Conservation (phyloP, 2,797 vertebrate species). For the Micropoecilia bifurca region DNA sequence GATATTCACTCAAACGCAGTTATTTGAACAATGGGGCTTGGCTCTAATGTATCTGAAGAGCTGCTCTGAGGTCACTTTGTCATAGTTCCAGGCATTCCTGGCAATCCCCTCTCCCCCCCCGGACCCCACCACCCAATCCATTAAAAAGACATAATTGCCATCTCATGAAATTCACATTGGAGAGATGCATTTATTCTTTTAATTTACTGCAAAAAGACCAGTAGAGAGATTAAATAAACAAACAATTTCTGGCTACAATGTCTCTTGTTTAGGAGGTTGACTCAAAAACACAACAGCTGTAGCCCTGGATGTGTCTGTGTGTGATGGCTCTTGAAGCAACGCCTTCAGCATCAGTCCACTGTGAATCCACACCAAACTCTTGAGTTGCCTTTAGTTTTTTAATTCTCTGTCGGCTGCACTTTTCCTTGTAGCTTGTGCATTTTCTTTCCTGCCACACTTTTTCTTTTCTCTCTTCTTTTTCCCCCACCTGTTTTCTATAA, state of each 20-base stretch:
- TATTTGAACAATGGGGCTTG: background rate
- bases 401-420: background rate
- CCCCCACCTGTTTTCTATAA: background rate
- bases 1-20: background rate
- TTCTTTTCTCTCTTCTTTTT: background rate
- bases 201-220: too few relatives aligned
- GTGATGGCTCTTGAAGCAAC: background rate
- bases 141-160: background rate
- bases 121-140: background rate
- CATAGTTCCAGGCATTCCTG: background rate
- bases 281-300: background rate
- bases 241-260: background rate
- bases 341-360: background rate
- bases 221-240: background rate
- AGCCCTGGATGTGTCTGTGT: background rate
- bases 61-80: background rate
- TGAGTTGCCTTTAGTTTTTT: background rate
- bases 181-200: background rate
- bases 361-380: background rate
- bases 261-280: background rate
- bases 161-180: background rate
- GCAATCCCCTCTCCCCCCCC: background rate
- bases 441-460: background rate
- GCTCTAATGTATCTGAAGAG: background rate
- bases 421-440: background rate